Conservation (phyloP, 2,888 invertebrate species). For the Drosophila villosipedis region DNA sequence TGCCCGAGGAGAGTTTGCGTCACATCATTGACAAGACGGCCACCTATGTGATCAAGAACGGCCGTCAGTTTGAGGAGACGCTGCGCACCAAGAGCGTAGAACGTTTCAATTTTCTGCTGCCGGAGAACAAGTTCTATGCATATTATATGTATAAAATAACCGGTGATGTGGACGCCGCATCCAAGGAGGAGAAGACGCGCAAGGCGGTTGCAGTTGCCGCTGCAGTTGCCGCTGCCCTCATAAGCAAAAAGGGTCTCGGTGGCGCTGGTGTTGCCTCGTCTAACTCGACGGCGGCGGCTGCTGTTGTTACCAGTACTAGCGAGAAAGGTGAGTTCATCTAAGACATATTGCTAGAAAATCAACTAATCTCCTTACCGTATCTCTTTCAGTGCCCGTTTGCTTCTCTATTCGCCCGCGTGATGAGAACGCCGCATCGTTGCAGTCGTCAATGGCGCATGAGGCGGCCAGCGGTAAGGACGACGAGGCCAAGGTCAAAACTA, state of each 20-base stretch:
- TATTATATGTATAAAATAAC: constrained; percentile 91
- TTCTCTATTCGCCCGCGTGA: constrained; percentile 94
- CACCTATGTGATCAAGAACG: constrained; percentile 97
- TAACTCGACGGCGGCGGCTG: background rate
- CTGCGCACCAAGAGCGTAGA: constrained; percentile 93
- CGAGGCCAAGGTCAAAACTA: constrained; percentile 44
- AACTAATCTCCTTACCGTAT: background rate
- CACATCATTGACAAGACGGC: constrained; percentile 98
- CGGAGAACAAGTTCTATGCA: constrained; percentile 90
- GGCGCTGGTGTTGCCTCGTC: constrained; percentile 26
- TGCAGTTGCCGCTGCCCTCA: constrained; percentile 79
- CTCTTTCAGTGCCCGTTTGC: constrained; percentile 89
- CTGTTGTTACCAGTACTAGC: constrained; percentile 15
- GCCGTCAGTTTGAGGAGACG: constrained; percentile 95
- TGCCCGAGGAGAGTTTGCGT: constrained; percentile 93
- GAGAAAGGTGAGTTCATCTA: constrained; percentile 46
- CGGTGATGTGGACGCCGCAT: constrained; percentile 82
- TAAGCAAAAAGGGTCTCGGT: constrained; percentile 76
- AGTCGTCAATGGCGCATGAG: constrained; percentile 91
- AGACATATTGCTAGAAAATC: no score
- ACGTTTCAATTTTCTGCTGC: constrained; percentile 94
- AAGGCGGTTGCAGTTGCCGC: constrained; percentile 82
- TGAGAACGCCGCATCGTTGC: constrained; percentile 88
- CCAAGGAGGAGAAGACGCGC: constrained; percentile 82
- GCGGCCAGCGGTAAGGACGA: constrained; percentile 90